Base-by-base conservation (phyloP, 2,888 invertebrate species). In the Asteroscopus sphinx region DNA sequence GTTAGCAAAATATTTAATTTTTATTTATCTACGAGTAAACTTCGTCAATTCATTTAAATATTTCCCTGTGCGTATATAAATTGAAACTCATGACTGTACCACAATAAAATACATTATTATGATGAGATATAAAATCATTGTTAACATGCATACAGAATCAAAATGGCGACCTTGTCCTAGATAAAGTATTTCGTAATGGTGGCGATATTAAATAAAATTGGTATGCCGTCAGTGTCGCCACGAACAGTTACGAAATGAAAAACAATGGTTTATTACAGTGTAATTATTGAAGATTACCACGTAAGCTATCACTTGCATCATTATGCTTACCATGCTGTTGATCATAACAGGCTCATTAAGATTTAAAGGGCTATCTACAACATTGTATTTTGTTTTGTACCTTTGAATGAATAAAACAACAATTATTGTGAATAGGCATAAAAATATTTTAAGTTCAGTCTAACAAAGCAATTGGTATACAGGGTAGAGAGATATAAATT, bases 111-210 rank as follows among this genome's bases (percentile, higher is more conserved):
- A 17, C 2, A 30, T 32, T 2, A 13, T 15, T 1, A 49, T 35
- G 26, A 37, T 37, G 25, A 26, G 6, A 36, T 9, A 26, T 11
- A 54, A 52, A 54, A 41, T 47, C 33, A 48, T 59, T 45, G 58
- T 65, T 48, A 32, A 28, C 21, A 17, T 17, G 36, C 49, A 37
- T 51, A 44, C 28, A 52, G 51, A 77, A 70, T 75, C 57, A 76
- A 79, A 84, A 81, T 76, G 30, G 26, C 62, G 65, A 66, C 85
- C 85, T 84, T 81, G 85, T 76, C 58, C 80, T 37, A 77, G 26
- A 68, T 72, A 57, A 47, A 59, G 40, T 54, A 63, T 82, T 79
- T 82, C 76, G 75, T 76, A 77, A 82, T 62, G 42, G 44, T 37
- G 28, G 56, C 42, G 15, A 47, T 59, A 59, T 66, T 68, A 73